Evolutionary conservation across 1,140 invertebrate species (phyloP), one percentile per base, ranked within the genome.

Genomic region (Trichonephila clavata): DNA sequence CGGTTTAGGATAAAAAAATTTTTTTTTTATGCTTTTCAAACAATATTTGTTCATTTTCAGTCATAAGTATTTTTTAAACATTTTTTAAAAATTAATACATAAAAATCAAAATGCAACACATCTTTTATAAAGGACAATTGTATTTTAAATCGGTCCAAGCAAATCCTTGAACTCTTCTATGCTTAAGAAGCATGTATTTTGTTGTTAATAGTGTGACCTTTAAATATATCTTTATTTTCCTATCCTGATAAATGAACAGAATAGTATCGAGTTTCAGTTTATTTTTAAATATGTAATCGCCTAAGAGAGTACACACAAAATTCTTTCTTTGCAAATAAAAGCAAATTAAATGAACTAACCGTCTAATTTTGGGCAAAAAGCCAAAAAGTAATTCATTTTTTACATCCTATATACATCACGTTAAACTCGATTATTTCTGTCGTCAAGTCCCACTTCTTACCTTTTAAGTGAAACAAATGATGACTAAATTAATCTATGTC

Each of bases 381-480:
- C 90, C 77, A 84, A 57, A 83, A 50, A 68, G n/a, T 50, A 24
- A 39, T 60, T n/a, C 21, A n/a, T 60, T 84, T 71, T 83, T 59
- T n/a, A 24, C 32, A 89, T 50, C 90, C 57, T 50, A n/a, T 24
- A 60, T 57, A 32, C 60, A 84, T 92, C 88, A 59, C 68, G 68
- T 90, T 80, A 24, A 92, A 84, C 90, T 57, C 90, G 81, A 83
- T 84, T 92, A 92, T 61, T 84, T 92, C 77, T 92, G 90, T 92
- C 89, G 50, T 27, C 27, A 18, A 77, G 27, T 77, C 63, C 27
- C 81, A 89, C 65, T 90, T 65, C 90, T 61, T 65, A 84, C 39
- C 77, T 93, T 93, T 87, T 93, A 93, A 93, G 92, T 93, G 92
- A 93, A 93, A 93, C 92, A 93, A 93, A 93, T 93, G 92, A 93